A percentile compares a stretch with the other conserved stretches of the same genome.
Evolutionary conservation across 92 coral and sea anemone genomes (phyloP).

Genomic region (Palythoa heliodiscus): DNA sequence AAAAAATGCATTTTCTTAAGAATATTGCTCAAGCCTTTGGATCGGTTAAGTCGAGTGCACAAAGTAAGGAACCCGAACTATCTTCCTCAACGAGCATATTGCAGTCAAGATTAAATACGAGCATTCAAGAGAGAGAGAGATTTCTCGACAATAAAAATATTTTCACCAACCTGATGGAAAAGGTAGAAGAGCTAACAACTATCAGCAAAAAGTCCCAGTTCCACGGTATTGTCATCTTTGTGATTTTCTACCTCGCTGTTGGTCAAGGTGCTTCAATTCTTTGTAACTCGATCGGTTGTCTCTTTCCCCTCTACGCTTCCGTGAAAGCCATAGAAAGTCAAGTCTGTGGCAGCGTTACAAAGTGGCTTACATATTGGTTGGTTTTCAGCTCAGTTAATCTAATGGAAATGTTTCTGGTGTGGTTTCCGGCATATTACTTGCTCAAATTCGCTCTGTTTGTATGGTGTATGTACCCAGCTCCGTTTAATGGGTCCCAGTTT

Average conservation of each 20-base stretch:
- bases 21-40: neutral
- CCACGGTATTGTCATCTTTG: constrained; percentile 64
- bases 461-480: constrained; percentile 97
- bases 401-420: constrained; percentile 78
- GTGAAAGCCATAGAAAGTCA: constrained; percentile 83
- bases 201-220: constrained; percentile 74
- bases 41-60: neutral
- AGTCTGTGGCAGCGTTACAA: constrained; percentile 55
- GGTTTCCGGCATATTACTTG: constrained; percentile 89
- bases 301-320: constrained; percentile 89
- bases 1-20: constrained; percentile 1
- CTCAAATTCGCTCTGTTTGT: constrained; percentile 81
- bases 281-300: constrained; percentile 79
- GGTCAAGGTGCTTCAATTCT: constrained; percentile 88
- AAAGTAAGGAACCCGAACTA: constrained; percentile 4
- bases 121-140: constrained; percentile 54
- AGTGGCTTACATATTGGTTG: constrained; percentile 96
- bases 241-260: constrained; percentile 79
- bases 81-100: neutral
- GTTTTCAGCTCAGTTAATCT: constrained; percentile 82
- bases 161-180: constrained; percentile 67
- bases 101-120: constrained; percentile 13
- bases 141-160: constrained; percentile 63
- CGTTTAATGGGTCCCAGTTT: constrained; percentile 75
- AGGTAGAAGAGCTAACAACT: constrained; percentile 76